phyloP scores from a whole-genome alignment of 2,113 vertebrate species.

The Nestor notabilis region DNA sequence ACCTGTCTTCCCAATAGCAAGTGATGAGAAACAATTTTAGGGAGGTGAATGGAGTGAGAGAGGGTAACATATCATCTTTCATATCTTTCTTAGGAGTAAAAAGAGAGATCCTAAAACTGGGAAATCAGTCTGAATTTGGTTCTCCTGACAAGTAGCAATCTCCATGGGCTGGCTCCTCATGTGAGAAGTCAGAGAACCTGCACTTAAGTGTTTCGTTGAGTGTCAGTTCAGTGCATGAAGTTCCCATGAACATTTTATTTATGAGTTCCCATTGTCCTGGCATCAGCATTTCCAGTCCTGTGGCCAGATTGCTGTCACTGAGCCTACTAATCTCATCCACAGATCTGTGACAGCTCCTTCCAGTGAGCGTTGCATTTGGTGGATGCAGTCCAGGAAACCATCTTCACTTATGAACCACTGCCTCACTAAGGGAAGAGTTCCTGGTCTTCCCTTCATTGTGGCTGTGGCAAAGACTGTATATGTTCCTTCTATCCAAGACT shows the following conservation, averaged over 20 bases:
- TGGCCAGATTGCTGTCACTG: background rate
- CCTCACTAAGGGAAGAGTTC: background rate
- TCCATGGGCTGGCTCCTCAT: background rate
- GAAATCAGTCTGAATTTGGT: background rate
- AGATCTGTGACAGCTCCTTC: background rate
- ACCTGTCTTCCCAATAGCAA: background rate
- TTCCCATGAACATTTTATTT: background rate
- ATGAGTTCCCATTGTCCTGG: background rate
- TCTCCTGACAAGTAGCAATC: background rate
- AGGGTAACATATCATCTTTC: background rate
- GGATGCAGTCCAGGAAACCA: accelerated
- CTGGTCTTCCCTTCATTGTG: background rate
- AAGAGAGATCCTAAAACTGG: background rate
- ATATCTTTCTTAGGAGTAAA: background rate
- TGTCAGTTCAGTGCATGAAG: background rate
- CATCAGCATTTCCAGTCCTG: background rate
- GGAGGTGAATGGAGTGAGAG: background rate
- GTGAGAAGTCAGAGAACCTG: background rate
- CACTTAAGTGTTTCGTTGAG: background rate
- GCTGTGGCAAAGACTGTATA: background rate
- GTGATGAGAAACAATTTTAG: background rate
- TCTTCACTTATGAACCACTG: background rate
- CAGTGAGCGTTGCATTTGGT: background rate
- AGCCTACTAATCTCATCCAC: background rate
- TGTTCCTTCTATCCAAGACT: background rate